Evolutionary conservation across 2,113 vertebrate species (phyloP), one percentile per base, ranked within the genome.

Genomic region (Oenanthe melanoleuca): DNA sequence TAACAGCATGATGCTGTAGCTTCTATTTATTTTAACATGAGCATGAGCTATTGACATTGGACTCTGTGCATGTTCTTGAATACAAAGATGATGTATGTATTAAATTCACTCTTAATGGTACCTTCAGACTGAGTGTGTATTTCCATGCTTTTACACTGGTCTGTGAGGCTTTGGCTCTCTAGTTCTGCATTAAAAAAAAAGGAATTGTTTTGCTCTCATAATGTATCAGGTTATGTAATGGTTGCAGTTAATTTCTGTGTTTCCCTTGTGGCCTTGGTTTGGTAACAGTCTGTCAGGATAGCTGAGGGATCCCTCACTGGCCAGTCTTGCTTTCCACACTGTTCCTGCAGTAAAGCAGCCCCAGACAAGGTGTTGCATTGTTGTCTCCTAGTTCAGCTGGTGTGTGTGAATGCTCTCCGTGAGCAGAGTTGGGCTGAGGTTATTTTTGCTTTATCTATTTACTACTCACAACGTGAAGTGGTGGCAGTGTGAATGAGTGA

Each of bases 1-100:
- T 97, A 96, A 95, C 77, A 96, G 98, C 97, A 97, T 98, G 98
- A 86, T 94, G 75, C 47, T 92, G 50, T 95, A 88, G 77, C 72
- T 84, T 91, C 55, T 75, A 25, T 93, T 92, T 72, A 89, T 94
- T 97, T 90, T 97, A 97, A 97, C 72, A 67, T 70, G 21, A 90
- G 98, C 97, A 97, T 97, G 97, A 95, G 28, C 38, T 83, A 49
- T 73, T 61, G 93, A 75, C 17, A 37, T 75, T 56, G 37, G 50
- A 73, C 73, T 50, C 73, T 93, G 38, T 97, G 97, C 95, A 97
- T 97, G 96, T 93, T 92, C 89, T 84, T 80, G 37, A 57, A 70
- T 77, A 86, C 40, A 79, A 73, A 84, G 49, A 31, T 66, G 56
- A 24, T 40, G 23, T 71, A 22, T 0, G 0, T 57, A 28, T 66